phyloP scores from a whole-genome alignment of 2,113 vertebrate species.

The Cynoglossus semilaevis region DNA sequence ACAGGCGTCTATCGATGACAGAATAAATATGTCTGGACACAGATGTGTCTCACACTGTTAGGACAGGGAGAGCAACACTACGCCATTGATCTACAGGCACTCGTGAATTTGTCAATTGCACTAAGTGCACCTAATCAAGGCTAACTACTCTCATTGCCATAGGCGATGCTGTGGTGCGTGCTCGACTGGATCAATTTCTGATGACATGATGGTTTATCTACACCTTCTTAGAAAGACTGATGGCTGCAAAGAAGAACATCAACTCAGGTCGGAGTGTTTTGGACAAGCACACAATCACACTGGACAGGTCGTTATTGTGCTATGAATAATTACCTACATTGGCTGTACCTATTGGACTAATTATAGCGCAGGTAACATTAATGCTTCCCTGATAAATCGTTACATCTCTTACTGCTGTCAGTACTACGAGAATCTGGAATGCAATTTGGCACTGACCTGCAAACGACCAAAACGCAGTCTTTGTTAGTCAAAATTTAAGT shows the following conservation, averaged over 20 bases:
- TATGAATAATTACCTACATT: constrained; percentile 17
- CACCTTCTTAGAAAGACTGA: constrained; percentile 45
- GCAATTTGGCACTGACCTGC: background rate
- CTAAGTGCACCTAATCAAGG: constrained; percentile 69
- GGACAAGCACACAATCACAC: constrained; percentile 13
- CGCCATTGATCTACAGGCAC: constrained; percentile 52
- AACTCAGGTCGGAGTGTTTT: constrained; percentile 20
- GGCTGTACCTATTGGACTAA: constrained; percentile 43
- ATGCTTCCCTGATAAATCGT: too few relatives aligned
- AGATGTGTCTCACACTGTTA: constrained; percentile 47
- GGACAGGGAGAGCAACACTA: constrained; percentile 37
- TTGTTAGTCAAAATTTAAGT: too few relatives aligned
- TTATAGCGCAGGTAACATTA: constrained; percentile 17
- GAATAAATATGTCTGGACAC: constrained; percentile 61
- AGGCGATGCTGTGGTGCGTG: constrained; percentile 39
- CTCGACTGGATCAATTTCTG: constrained; percentile 53
- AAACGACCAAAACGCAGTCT: too few relatives aligned
- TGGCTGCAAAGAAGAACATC: constrained; percentile 26
- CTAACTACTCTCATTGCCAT: constrained; percentile 56
- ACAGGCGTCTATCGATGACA: constrained; percentile 35
- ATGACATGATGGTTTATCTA: constrained; percentile 59
- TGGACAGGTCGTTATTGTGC: constrained; percentile 5
- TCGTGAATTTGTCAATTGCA: constrained; percentile 74
- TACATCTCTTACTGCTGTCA: too few relatives aligned
- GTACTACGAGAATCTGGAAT: too few relatives aligned